Percentiles rank a stretch among this genome's conserved stretches.
Conservation (phyloP, 1,140 invertebrate species). For the Sarcophaga peregrina region DNA sequence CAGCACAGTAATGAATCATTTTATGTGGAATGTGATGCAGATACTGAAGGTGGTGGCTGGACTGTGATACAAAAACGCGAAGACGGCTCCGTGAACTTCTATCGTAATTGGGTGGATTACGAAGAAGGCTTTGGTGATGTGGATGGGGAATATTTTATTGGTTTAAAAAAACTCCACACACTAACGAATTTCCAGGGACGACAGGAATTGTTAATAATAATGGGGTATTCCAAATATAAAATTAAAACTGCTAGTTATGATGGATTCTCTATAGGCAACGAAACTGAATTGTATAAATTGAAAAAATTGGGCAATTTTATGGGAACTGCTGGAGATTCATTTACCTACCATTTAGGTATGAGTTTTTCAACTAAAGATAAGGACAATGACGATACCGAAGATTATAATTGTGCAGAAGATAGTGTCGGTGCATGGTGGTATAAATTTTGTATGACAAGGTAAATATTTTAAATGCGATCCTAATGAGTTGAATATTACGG, state of each 20-base stretch:
- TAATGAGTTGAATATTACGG: not conserved
- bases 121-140: slow-evolving; percentile 72
- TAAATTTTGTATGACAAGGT: slow-evolving; percentile 65
- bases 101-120: slow-evolving; percentile 71
- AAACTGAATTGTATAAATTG: slow-evolving; percentile 74
- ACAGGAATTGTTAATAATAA: slow-evolving; percentile 65
- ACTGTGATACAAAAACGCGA: slow-evolving; percentile 58
- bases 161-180: slow-evolving; percentile 69
- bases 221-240: slow-evolving; percentile 71
- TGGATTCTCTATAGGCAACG: slow-evolving; percentile 73
- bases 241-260: slow-evolving; percentile 72
- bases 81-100: slow-evolving; percentile 73
- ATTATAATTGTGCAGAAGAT: slow-evolving; percentile 72
- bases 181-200: slow-evolving; percentile 65
- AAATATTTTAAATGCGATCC: slow-evolving; percentile 43
- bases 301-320: slow-evolving; percentile 72
- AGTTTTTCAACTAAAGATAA: slow-evolving; percentile 76
- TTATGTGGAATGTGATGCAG: not conserved
- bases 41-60: not conserved
- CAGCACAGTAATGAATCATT: not conserved
- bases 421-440: slow-evolving; percentile 78
- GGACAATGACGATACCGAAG: slow-evolving; percentile 77
- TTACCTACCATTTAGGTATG: slow-evolving; percentile 75
- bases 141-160: slow-evolving; percentile 72
- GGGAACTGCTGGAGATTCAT: slow-evolving; percentile 76